Evolutionary conservation across 2,113 vertebrate genomes (phyloP).

Genomic region (Eptatretus burgeri): DNA sequence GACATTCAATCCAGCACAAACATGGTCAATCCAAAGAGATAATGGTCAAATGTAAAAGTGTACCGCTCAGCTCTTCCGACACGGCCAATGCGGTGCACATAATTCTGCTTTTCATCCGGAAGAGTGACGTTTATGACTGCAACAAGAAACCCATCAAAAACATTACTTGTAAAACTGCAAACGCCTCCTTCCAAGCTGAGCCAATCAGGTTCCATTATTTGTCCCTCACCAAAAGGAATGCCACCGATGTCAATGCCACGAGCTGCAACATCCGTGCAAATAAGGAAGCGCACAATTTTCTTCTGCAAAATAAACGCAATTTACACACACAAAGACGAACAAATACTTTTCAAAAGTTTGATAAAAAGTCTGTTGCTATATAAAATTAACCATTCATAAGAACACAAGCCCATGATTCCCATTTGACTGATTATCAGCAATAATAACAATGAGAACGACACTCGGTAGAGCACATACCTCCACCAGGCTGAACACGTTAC

Average conservation of each 20-base stretch:
- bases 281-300: constrained; percentile 54
- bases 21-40: neutral
- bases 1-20: too few relatives aligned
- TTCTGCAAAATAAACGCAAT: constrained; percentile 20
- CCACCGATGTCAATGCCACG: constrained; percentile 81
- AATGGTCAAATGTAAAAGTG: too few relatives aligned
- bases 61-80: constrained; percentile 86
- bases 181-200: neutral
- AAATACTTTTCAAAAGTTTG: too few relatives aligned
- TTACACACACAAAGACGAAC: too few relatives aligned
- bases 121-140: constrained; percentile 88
- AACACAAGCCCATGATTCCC: too few relatives aligned
- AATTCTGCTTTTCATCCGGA: constrained; percentile 94
- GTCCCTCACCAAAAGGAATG: constrained; percentile 51
- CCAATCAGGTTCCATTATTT: neutral
- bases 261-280: constrained; percentile 88
- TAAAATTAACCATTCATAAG: too few relatives aligned
- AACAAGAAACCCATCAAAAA: neutral
- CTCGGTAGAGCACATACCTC: too few relatives aligned
- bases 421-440: too few relatives aligned
- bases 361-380: too few relatives aligned
- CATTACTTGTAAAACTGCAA: neutral
- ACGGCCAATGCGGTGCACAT: constrained; percentile 80
- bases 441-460: too few relatives aligned
- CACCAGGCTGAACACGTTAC: too few relatives aligned